Percentiles rank a stretch among this genome's conserved stretches.
These are phyloP conservation scores for Encarsia formosa DNA, from an alignment of 2,888 invertebrate genomes.

Conservation along the genomic window DNA sequence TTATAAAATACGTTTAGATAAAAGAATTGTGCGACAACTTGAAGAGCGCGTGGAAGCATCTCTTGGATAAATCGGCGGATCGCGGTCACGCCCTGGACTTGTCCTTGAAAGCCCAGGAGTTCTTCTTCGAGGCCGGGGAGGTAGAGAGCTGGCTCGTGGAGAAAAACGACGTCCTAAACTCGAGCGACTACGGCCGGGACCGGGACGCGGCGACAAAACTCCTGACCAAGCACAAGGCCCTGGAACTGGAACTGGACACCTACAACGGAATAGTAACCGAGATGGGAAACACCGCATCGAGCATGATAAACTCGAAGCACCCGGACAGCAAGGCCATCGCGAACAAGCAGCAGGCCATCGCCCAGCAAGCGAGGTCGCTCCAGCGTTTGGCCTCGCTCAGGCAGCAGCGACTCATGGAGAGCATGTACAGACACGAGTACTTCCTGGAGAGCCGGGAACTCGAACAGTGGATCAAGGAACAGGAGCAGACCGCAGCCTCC, in stretches of 20 bases:
- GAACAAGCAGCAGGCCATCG: slow-evolving; percentile 70
- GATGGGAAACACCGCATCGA: slow-evolving; percentile 82
- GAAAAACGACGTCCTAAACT: slow-evolving; percentile 74
- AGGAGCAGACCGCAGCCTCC: slow-evolving; percentile 80
- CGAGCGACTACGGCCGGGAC: slow-evolving; percentile 86
- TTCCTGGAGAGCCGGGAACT: slow-evolving; percentile 85
- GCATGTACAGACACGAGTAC: slow-evolving; percentile 86
- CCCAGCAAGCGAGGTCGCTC: slow-evolving; percentile 73
- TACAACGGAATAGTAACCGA: slow-evolving; percentile 88
- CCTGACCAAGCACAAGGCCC: slow-evolving; percentile 91
- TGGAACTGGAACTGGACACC: slow-evolving; percentile 86
- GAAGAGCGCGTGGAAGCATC: slow-evolving; percentile 68
- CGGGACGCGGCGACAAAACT: slow-evolving; percentile 88
- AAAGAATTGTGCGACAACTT: slow-evolving; percentile 69
- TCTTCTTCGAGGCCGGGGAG: slow-evolving; percentile 85
- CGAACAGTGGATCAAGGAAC: slow-evolving; percentile 89
- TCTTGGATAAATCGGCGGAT: slow-evolving; percentile 67
- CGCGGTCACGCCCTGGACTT: slow-evolving; percentile 77
- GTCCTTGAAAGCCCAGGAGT: slow-evolving; percentile 86
- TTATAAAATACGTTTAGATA: no score
- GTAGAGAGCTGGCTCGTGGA: slow-evolving; percentile 92
- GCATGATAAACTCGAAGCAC: slow-evolving; percentile 77
- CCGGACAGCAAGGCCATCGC: slow-evolving; percentile 79
- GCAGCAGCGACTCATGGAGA: slow-evolving; percentile 85
- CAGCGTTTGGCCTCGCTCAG: slow-evolving; percentile 76